Base-by-base conservation (phyloP, 2,113 vertebrate species). In the Sebastes schlegelii region DNA sequence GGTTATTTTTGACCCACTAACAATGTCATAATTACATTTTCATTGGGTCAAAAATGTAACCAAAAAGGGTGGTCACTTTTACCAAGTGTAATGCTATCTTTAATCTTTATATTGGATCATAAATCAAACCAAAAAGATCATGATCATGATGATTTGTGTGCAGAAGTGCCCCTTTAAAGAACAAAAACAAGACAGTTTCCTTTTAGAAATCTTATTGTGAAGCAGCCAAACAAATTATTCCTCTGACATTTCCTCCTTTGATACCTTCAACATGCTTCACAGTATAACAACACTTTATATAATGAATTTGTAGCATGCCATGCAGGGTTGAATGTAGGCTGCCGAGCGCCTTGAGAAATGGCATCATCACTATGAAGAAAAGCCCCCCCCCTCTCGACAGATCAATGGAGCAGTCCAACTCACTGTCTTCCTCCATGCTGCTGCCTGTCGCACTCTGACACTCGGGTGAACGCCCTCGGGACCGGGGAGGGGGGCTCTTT, bases 391-490 rank as follows among this genome's bases (percentile, higher is more conserved):
- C 14, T 13, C 62, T 23, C 5, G 14, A 21, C 19, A 77, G 73
- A 82, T 87, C 85, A 86, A 76, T 74, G 65, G 74, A 84, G 77
- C 51, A 61, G 66, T 81, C 74, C 14, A 6, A 46, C 85, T 80
- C 76, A 11, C 46, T 49, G 49, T 62, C 79, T 52, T 58, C 67
- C 74, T 79, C 63, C 40, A 40, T 45, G 40, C 67, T 64, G 63
- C 85, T 63, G 66, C 81, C 70, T 58, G 77, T 80, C 86, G 46
- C 80, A 43, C 82, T 69, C 71, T 58, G 82, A 87, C 76, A 82
- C 76, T 1, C 21, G 21, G 79, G 76, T 79, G 64, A 74, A 75
- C 5, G 46, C 83, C 74, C 77, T 0, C 8, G 86, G 74, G 82
- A 64, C 11, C 13, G 2, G 76, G 26, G 34, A 34, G 26, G 34